Conservation (phyloP, 2,113 vertebrate species). For the Amazona guildingii region DNA sequence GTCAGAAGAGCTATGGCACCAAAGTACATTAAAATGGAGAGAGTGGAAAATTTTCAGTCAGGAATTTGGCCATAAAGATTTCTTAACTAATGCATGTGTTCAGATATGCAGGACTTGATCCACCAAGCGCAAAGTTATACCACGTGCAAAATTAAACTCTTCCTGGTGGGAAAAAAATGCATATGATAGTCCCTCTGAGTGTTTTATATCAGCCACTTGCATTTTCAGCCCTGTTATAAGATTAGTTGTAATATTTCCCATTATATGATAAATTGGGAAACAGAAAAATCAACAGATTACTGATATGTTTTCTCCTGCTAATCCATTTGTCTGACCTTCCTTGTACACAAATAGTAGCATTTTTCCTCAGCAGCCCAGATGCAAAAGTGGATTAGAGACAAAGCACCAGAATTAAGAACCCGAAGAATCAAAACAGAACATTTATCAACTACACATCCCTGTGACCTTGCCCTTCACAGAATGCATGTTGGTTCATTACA, state of each 20-base stretch:
- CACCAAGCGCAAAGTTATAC: accelerated
- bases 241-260: neutral
- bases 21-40: neutral
- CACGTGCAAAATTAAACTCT: neutral
- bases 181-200: neutral
- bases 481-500: neutral
- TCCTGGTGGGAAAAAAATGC: neutral
- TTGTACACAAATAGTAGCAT: neutral
- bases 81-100: neutral
- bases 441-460: neutral
- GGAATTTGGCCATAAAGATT: neutral
- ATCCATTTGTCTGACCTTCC: slow-evolving; percentile 22
- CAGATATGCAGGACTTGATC: neutral
- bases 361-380: neutral
- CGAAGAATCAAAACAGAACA: neutral
- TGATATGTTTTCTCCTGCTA: neutral
- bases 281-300: neutral
- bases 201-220: neutral
- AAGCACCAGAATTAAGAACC: neutral
- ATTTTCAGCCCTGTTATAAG: neutral
- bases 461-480: neutral
- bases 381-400: slow-evolving; percentile 24
- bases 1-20: neutral
- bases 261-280: neutral
- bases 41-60: neutral